Conservation (phyloP, 2,797 vertebrate genomes). For the Coluber constrictor region DNA sequence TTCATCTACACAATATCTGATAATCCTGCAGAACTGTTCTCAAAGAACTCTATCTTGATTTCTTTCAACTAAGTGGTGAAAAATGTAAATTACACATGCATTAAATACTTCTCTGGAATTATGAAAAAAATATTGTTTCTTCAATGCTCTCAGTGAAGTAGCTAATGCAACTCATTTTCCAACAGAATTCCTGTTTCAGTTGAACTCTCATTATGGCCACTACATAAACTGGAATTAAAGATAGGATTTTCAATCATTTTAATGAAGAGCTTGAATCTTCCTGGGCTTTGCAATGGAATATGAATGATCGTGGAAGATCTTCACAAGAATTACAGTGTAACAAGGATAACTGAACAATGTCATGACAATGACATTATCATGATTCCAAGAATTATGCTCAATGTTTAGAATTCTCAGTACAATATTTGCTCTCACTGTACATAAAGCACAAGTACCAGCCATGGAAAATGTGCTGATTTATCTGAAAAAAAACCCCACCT, state of each 20-base stretch:
- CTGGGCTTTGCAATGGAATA: background rate
- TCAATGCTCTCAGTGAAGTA: background rate
- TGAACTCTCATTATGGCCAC: background rate
- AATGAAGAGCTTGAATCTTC: background rate
- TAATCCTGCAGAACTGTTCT: too few species aligned
- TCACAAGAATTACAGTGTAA: background rate
- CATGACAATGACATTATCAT: background rate
- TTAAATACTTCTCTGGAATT: background rate
- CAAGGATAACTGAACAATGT: background rate
- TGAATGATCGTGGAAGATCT: background rate
- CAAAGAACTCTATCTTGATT: too few species aligned
- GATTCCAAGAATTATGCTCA: background rate
- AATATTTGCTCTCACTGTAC: background rate
- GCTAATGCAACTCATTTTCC: background rate
- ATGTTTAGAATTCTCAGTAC: background rate
- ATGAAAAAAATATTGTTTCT: background rate
- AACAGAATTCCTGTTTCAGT: background rate
- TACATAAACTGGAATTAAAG: background rate
- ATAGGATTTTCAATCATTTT: background rate
- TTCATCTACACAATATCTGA: too few species aligned
- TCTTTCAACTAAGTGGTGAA: too few species aligned
- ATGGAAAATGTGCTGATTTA: background rate
- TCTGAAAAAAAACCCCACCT: background rate
- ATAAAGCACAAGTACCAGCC: background rate
- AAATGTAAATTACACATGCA: background rate